A percentile compares a stretch with the other conserved stretches of the same genome.
Evolutionary conservation across 2,113 vertebrate species (phyloP).

Genomic region (Mobula hypostoma): DNA sequence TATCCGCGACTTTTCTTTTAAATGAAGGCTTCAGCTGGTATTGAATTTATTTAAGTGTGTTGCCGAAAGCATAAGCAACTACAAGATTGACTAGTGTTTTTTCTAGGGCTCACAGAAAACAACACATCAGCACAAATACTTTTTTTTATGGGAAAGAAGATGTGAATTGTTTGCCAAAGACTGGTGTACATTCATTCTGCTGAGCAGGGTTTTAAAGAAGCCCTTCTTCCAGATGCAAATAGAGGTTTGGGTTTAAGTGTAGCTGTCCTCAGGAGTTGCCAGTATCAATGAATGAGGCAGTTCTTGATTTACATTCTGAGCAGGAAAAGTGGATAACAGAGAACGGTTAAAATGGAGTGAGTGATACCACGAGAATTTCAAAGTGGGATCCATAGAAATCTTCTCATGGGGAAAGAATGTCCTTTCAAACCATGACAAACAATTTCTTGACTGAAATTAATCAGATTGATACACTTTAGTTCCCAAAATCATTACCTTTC

Average conservation of each 20-base stretch:
- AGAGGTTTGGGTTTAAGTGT: background rate
- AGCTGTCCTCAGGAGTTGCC: background rate
- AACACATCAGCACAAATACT: constrained; percentile 11
- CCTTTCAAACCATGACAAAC: background rate
- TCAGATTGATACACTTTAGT: background rate
- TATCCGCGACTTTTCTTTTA: background rate
- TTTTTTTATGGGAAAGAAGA: background rate
- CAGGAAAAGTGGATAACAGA: background rate
- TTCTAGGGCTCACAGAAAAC: background rate
- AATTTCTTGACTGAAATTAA: background rate
- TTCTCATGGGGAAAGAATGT: background rate
- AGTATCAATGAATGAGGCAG: background rate
- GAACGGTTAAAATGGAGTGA: background rate
- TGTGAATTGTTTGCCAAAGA: background rate
- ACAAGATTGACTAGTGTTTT: constrained; percentile 6
- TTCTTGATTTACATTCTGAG: background rate
- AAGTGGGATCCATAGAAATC: background rate
- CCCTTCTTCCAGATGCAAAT: background rate
- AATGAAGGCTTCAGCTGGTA: background rate
- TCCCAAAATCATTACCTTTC: background rate
- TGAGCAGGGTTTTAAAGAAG: background rate
- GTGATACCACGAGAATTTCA: background rate
- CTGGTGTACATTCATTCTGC: background rate
- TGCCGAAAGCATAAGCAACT: background rate
- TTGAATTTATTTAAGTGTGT: constrained; percentile 24